Conservation (phyloP, 1,140 invertebrate species). For the Macrobrachium rosenbergii region DNA sequence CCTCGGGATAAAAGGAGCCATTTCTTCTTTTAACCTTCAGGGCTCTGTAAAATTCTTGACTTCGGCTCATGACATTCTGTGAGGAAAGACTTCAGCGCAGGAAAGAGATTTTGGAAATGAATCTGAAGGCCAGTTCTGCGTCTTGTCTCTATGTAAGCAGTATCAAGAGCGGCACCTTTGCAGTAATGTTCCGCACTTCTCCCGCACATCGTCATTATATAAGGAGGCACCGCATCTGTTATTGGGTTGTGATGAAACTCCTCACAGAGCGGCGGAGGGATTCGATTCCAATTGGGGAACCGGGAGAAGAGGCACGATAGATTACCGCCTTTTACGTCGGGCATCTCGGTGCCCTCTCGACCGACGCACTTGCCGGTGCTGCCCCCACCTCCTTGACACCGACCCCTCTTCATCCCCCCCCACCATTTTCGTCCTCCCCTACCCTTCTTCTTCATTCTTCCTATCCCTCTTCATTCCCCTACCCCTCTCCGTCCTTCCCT, state of each 20-base stretch:
- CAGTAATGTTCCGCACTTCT: no score
- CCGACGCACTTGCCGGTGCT: no score
- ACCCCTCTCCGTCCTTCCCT: no score
- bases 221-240: background rate
- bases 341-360: background rate
- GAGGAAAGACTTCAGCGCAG: background rate
- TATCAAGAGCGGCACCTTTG: background rate
- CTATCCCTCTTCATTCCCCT: background rate
- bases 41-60: no score
- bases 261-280: conserved; percentile 4
- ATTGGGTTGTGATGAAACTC: conserved; percentile 34
- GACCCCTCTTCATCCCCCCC: background rate
- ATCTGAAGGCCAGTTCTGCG: no score
- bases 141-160: background rate
- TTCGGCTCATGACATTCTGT: no score
- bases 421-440: background rate
- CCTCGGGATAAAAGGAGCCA: no score
- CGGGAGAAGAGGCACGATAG: background rate
- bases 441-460: background rate
- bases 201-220: background rate
- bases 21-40: no score
- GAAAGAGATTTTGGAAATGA: background rate
- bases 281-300: conserved; percentile 4
- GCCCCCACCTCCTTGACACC: background rate
- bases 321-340: background rate